A percentile compares a stretch with the other conserved stretches of the same genome.
phyloP scores from a whole-genome alignment of 1,140 invertebrate genomes.

The Piezodorus guildinii region DNA sequence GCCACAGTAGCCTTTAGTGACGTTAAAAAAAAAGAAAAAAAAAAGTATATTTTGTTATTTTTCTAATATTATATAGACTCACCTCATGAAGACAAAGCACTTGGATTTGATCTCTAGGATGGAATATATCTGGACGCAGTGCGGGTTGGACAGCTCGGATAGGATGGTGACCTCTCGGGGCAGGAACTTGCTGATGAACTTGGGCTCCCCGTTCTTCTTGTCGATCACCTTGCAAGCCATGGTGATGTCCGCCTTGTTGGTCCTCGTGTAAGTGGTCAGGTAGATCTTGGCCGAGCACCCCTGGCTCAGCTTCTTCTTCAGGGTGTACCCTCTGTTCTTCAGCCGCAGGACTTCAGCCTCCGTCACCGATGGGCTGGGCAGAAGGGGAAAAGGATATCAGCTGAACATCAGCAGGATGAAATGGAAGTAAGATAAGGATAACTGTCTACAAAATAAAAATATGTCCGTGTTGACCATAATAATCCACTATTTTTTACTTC shows the following conservation, averaged over 20 bases:
- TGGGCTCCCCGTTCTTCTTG: conserved; percentile 49
- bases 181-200: conserved; percentile 73
- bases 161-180: conserved; percentile 80
- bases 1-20: no score
- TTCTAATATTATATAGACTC: no score
- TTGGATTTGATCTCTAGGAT: conserved; percentile 64
- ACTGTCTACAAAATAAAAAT: no score
- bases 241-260: neutral
- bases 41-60: no score
- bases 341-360: neutral
- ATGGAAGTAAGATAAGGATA: no score
- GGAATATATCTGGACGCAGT: conserved; percentile 79
- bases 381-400: no score
- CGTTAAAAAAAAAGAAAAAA: no score
- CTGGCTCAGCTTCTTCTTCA: conserved; percentile 12
- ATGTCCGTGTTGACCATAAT: no score
- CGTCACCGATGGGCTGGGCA: neutral
- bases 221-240: conserved; percentile 66
- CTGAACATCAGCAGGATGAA: no score
- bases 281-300: conserved; percentile 13
- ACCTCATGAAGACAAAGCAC: conserved; percentile 21
- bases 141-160: conserved; percentile 74
- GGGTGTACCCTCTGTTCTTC: conserved; percentile 3
- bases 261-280: neutral
- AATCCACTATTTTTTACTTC: no score